Conservation (phyloP, 2,888 invertebrate species). For the Argyra leucocephala region DNA sequence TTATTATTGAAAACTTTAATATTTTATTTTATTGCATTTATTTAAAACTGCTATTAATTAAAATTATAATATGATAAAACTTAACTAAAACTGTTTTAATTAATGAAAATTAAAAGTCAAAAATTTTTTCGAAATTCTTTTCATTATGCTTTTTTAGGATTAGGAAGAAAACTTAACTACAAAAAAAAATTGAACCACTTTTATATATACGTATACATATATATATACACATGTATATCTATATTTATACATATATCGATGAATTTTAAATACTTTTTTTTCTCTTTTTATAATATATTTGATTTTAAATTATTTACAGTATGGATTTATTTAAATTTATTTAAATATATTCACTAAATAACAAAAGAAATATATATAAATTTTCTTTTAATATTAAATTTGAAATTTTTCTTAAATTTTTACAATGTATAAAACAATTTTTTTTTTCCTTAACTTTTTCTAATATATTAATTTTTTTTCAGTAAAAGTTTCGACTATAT, state of each 20-base stretch:
- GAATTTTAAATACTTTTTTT: not conserved
- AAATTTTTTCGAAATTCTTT: too few species aligned
- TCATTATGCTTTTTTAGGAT: not conserved
- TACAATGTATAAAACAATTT: conserved; percentile 1
- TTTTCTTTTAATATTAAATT: not conserved
- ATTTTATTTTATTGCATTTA: not conserved
- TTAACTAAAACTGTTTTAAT: too few species aligned
- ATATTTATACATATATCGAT: not conserved
- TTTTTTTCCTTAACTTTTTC: not conserved
- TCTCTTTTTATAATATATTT: not conserved
- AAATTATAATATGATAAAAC: too few species aligned
- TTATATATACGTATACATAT: not conserved
- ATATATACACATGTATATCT: too few species aligned
- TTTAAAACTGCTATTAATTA: too few species aligned
- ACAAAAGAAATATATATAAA: not conserved
- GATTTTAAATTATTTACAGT: not conserved
- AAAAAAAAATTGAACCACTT: not conserved
- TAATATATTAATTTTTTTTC: conserved; percentile 5
- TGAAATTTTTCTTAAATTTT: not conserved
- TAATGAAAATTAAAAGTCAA: too few species aligned
- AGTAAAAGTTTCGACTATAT: conserved; percentile 3
- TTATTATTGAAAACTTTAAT: not conserved
- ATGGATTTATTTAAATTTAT: not conserved
- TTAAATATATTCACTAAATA: conserved; percentile 4
- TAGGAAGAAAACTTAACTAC: not conserved